Conservation (phyloP, 1,140 invertebrate genomes). For the Metopolophium dirhodum region DNA sequence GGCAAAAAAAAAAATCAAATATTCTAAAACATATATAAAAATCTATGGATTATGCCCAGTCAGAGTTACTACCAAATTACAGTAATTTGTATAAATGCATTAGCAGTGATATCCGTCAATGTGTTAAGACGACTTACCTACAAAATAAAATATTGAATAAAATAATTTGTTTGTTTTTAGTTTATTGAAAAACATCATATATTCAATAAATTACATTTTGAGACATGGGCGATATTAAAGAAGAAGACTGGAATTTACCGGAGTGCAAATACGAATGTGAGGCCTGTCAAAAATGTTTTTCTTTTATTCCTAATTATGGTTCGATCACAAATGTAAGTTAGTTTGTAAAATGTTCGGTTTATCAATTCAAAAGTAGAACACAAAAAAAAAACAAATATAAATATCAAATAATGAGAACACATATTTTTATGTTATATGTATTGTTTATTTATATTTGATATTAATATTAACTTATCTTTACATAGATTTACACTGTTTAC, state of each 20-base stretch:
- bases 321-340: neutral
- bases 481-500: neutral
- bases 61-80: too few relatives aligned
- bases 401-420: neutral
- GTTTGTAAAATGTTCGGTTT: neutral
- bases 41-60: too few relatives aligned
- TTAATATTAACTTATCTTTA: neutral
- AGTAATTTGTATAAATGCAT: too few relatives aligned
- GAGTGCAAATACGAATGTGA: slow-evolving; percentile 60
- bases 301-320: neutral
- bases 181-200: neutral
- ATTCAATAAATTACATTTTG: neutral
- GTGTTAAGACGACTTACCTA: too few relatives aligned
- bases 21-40: too few relatives aligned
- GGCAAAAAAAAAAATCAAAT: too few relatives aligned
- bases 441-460: neutral
- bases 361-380: neutral
- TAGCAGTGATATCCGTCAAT: too few relatives aligned
- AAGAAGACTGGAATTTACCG: slow-evolving; percentile 60
- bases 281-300: neutral
- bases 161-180: neutral
- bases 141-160: neutral
- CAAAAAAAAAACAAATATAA: neutral
- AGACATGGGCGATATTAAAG: slow-evolving; percentile 59
- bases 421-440: neutral